phyloP scores from a whole-genome alignment of 2,888 invertebrate genomes.

The Tiphia femorata region DNA sequence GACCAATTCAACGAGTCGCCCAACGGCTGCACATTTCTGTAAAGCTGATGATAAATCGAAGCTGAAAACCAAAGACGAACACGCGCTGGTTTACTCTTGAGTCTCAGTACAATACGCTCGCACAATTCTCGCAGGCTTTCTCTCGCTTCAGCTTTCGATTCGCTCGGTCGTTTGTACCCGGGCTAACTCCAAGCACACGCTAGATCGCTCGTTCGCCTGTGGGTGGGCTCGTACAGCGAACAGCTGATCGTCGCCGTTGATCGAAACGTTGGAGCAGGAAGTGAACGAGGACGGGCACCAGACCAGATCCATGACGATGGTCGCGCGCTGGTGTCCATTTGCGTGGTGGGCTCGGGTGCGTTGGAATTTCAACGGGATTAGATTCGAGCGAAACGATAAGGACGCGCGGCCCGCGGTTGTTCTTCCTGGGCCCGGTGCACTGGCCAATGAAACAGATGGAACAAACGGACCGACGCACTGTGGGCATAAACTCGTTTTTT shows the following conservation, averaged over 20 bases:
- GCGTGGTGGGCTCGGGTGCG: constrained; percentile 35
- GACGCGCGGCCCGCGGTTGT: constrained; percentile 13
- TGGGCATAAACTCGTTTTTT: no score
- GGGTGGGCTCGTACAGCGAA: constrained; percentile 35
- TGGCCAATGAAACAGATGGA: no score
- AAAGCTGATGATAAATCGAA: not conserved
- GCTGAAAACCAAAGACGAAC: no score
- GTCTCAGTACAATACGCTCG: no score
- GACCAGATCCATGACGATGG: no score
- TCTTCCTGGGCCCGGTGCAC: no score
- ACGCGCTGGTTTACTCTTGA: no score
- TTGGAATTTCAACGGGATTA: constrained; percentile 56
- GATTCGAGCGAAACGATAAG: constrained; percentile 53
- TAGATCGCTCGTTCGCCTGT: constrained; percentile 27
- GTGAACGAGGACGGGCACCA: no score
- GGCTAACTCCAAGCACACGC: not conserved
- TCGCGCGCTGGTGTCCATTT: constrained; percentile 52
- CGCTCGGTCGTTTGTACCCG: not conserved
- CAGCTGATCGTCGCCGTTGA: constrained; percentile 51
- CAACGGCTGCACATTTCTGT: not conserved
- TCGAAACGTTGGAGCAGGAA: constrained; percentile 46
- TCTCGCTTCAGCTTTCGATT: not conserved
- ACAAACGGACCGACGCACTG: no score
- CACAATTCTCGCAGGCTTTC: not conserved
- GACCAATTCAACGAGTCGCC: not conserved